Conservation (phyloP, 2,888 invertebrate genomes). For the Sarcophaga variegata region DNA sequence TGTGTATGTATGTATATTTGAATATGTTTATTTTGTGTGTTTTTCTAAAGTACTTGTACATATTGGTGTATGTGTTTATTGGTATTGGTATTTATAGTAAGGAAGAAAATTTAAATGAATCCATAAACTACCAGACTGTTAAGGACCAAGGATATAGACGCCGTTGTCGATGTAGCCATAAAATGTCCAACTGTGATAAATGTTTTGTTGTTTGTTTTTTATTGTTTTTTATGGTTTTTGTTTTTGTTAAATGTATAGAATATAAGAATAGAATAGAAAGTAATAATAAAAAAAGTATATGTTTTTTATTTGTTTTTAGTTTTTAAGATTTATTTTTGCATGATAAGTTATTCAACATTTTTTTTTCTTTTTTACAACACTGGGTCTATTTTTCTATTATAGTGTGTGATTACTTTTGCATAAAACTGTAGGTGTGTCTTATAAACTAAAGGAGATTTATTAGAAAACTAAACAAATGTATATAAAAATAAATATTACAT, state of each 20-base stretch:
- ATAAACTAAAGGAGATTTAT: no score
- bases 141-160: constrained; percentile 81
- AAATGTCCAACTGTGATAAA: constrained; percentile 77
- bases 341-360: not conserved
- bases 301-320: constrained; percentile 1
- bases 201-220: constrained; percentile 66
- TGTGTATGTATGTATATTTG: constrained; percentile 36
- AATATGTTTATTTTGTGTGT: constrained; percentile 13
- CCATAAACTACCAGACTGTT: constrained; percentile 79
- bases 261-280: not conserved
- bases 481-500: no score
- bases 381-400: no score
- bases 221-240: constrained; percentile 58
- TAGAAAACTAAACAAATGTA: no score
- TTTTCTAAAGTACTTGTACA: not conserved
- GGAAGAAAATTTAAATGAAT: constrained; percentile 40
- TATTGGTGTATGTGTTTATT: constrained; percentile 1
- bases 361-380: not conserved
- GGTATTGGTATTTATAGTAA: constrained; percentile 18
- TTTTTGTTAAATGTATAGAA: constrained; percentile 34
- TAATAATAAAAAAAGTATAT: constrained; percentile 15
- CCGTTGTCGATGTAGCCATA: constrained; percentile 81
- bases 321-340: constrained; percentile 5
- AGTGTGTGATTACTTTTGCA: no score
- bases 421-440: no score